These are phyloP conservation scores for Heptranchias perlo DNA, from an alignment of 2,113 vertebrate genomes.

Conservation along the genomic window DNA sequence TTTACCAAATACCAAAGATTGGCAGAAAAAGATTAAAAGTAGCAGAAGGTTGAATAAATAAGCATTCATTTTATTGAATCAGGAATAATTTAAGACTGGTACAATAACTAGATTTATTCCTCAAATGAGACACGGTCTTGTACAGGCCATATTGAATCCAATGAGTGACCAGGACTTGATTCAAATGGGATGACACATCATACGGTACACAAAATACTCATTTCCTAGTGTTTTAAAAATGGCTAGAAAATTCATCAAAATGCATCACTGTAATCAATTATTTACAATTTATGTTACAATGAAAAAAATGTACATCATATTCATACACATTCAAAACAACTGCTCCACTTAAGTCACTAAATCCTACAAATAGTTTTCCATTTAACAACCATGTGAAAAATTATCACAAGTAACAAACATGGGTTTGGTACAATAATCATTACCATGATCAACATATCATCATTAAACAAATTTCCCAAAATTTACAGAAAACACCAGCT, in stretches of 20 bases:
- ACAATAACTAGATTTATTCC: conserved; percentile 87
- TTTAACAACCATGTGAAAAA: conserved; percentile 60
- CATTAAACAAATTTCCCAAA: conserved; percentile 53
- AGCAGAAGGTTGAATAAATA: conserved; percentile 78
- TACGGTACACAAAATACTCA: conserved; percentile 93
- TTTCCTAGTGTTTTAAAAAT: conserved; percentile 94
- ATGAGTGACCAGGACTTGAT: conserved; percentile 28
- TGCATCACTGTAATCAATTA: conserved; percentile 82
- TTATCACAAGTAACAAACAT: conserved; percentile 51
- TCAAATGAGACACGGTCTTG: conserved; percentile 60
- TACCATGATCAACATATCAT: conserved; percentile 49
- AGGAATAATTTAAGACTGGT: conserved; percentile 99
- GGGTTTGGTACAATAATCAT: conserved; percentile 29
- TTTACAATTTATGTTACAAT: conserved; percentile 94
- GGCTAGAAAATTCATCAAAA: conserved; percentile 91
- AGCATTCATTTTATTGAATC: conserved; percentile 93
- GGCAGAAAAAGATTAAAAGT: not conserved
- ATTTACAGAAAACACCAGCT: conserved; percentile 53
- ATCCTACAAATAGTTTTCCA: conserved; percentile 63
- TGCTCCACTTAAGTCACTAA: conserved; percentile 55
- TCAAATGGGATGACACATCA: conserved; percentile 50
- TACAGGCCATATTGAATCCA: conserved; percentile 63
- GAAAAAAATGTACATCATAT: conserved; percentile 83
- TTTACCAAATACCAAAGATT: not conserved
- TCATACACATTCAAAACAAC: conserved; percentile 67